Evolutionary conservation across 2,888 invertebrate genomes (phyloP).

Genomic region (Morpho achilles): DNA sequence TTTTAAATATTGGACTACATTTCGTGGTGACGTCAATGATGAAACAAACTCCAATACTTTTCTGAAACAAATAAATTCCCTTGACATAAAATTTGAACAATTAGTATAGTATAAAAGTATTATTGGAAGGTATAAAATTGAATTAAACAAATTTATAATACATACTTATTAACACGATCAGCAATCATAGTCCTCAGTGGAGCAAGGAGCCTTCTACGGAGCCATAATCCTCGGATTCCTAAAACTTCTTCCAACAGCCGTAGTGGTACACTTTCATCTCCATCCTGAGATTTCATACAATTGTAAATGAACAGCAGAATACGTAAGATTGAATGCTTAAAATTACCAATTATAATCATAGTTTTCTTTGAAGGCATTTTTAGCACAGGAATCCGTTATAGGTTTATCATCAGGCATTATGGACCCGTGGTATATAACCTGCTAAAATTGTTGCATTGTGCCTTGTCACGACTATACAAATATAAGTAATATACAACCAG

Average conservation of each 20-base stretch:
- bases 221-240: constrained; percentile 64
- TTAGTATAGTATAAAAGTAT: background rate
- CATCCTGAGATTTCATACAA: constrained; percentile 42
- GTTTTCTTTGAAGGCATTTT: too few relatives aligned
- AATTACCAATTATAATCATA: too few relatives aligned
- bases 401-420: too few relatives aligned
- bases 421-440: too few relatives aligned
- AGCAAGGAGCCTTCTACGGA: constrained; percentile 58
- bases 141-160: background rate
- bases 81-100: background rate
- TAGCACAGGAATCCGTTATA: too few relatives aligned
- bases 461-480: too few relatives aligned
- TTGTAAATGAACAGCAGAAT: too few relatives aligned
- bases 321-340: too few relatives aligned
- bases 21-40: constrained; percentile 90
- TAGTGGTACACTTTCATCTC: constrained; percentile 63
- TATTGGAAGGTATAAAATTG: too few relatives aligned
- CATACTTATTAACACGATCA: constrained; percentile 66
- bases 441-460: too few relatives aligned
- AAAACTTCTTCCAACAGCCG: constrained; percentile 64
- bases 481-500: too few relatives aligned
- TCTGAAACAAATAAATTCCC: constrained; percentile 46
- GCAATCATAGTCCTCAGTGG: constrained; percentile 66
- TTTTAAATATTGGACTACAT: constrained; percentile 92
- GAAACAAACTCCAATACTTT: constrained; percentile 94